Base-by-base conservation (phyloP, 2,888 invertebrate species). In the Eurytoma adleriae region DNA sequence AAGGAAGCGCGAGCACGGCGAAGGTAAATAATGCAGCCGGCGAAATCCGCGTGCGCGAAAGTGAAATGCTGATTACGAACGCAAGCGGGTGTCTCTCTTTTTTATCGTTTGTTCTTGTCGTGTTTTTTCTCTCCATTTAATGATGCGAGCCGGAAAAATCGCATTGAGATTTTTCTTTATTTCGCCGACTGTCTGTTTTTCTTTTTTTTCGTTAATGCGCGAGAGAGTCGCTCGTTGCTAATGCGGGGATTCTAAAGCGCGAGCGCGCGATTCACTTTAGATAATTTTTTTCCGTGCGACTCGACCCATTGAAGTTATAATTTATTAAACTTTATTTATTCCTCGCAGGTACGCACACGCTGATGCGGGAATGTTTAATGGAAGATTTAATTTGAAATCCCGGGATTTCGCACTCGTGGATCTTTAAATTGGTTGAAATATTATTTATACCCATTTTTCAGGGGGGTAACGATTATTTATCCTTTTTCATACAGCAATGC, bases 101-200 rank as follows among this genome's bases (percentile, higher is more conserved):
- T 56, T 20, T 59, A 16, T 2, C 14, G 14, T 16, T n/a, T 54
- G 54, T 54, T 40, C 40, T 10, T 54, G 14, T 14, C 54, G 5
- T 54, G 16, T n/a, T 54, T 14, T 14, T n/a, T 14, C n/a, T 14
- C 54, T 54, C 12, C 20, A 24, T 57, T 74, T 74, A 74, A 67
- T 27, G 57, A 66, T 14, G 67, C 50, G 20, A 40, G 57, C 59
- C 50, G 74, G 74, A 75, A 75, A 75, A 75, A 75, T 75, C 20
- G 57, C 74, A 75, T 59, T 66, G 74, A 75, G 59, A 67, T 66
- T 67, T 67, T 59, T 40, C 18, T 20, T 54, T n/a, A 54, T 54
- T 61, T 5, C 40, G 10, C 27, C 3, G 2, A 1, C 7, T 59
- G 14, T 14, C 5, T 20, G 0, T 59, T 14, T 59, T 59, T 59